Percentiles rank a stretch among this genome's conserved stretches.
phyloP scores from a whole-genome alignment of 2,797 vertebrate genomes.

The Sebastolobus altivelis region DNA sequence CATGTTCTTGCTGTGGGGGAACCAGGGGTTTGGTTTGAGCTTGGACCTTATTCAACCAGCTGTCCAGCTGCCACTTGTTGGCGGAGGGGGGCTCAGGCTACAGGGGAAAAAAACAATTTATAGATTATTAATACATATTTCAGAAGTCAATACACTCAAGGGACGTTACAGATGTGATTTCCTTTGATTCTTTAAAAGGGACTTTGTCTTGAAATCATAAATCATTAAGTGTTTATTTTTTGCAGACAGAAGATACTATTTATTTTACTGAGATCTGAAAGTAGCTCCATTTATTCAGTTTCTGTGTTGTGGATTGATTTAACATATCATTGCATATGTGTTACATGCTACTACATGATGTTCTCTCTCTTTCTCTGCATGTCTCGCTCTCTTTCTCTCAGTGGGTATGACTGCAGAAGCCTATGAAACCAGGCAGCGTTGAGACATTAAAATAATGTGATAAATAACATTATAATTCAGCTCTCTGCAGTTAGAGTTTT shows the following conservation, averaged over 20 bases:
- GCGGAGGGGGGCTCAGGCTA: conserved; percentile 95
- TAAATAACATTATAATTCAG: conserved; percentile 52
- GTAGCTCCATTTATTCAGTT: conserved; percentile 3
- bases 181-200: background rate
- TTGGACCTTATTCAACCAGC: conserved; percentile 98
- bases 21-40: conserved; percentile 94
- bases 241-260: background rate
- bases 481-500: conserved; percentile 58
- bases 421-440: conserved; percentile 40
- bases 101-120: background rate
- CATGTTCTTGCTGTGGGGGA: conserved; percentile 90
- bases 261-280: background rate
- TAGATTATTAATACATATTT: background rate
- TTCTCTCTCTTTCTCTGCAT: background rate
- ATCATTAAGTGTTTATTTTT: background rate
- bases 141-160: background rate
- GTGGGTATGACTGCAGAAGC: conserved; percentile 13
- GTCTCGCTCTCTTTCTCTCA: conserved; percentile 5
- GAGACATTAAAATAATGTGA: conserved; percentile 67
- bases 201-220: background rate
- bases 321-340: background rate
- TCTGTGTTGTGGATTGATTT: background rate
- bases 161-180: background rate
- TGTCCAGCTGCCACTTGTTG: conserved; percentile 98
- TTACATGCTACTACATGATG: background rate